phyloP scores from a whole-genome alignment of 1,140 invertebrate species.

The Cydia pomonella region DNA sequence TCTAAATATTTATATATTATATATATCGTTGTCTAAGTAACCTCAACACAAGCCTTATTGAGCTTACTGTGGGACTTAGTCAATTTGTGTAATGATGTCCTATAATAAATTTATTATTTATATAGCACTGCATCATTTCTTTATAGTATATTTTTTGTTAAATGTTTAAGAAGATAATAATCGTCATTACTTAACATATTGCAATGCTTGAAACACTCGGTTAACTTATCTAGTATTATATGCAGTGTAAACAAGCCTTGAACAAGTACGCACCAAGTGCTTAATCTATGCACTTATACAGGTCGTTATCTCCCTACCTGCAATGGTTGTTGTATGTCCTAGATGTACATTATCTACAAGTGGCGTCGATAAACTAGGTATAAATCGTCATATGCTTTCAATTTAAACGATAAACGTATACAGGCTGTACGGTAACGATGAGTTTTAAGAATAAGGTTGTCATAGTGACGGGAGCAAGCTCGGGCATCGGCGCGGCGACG shows the following conservation, averaged over 20 bases:
- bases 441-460: slow-evolving; percentile 81
- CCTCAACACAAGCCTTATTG: too few species aligned
- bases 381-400: neutral
- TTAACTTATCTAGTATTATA: neutral
- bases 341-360: neutral
- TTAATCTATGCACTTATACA: neutral
- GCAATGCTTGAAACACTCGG: neutral
- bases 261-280: neutral
- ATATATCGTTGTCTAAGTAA: too few species aligned
- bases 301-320: neutral
- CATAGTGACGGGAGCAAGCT: slow-evolving; percentile 89
- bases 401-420: neutral
- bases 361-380: neutral
- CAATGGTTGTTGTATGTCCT: neutral
- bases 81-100: too few species aligned
- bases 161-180: too few species aligned
- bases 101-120: too few species aligned
- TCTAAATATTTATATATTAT: too few species aligned
- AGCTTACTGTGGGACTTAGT: too few species aligned
- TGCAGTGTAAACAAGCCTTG: neutral
- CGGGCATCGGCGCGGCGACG: slow-evolving; percentile 90
- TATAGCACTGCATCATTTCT: too few species aligned
- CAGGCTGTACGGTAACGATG: slow-evolving; percentile 20
- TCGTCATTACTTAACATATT: neutral
- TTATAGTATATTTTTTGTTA: too few species aligned